phyloP scores from a whole-genome alignment of 2,797 vertebrate genomes.

The Cynopterus sphinx region DNA sequence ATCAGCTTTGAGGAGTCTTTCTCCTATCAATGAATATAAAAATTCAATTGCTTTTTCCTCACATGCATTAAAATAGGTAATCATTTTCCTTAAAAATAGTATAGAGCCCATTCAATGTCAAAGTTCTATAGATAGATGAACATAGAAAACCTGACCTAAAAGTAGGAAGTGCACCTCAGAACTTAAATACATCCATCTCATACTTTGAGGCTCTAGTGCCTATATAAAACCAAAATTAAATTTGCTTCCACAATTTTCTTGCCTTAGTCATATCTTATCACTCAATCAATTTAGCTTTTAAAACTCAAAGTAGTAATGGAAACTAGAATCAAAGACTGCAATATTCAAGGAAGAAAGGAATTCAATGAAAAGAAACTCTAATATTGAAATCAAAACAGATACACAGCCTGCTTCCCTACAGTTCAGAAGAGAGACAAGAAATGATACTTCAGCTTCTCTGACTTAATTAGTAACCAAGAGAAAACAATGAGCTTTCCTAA shows the following conservation, averaged over 20 bases:
- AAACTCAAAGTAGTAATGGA: no score
- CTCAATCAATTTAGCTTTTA: not conserved
- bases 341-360: not conserved
- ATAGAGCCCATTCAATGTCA: not conserved
- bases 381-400: not conserved
- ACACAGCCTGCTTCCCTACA: not conserved
- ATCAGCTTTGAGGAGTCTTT: no score
- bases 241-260: not conserved
- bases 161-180: not conserved
- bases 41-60: not conserved
- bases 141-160: not conserved
- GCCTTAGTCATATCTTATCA: not conserved
- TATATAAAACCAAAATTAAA: not conserved
- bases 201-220: not conserved
- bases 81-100: not conserved
- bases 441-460: no score
- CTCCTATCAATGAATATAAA: not conserved
- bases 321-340: not conserved
- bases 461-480: no score
- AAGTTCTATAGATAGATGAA: not conserved
- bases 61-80: not conserved
- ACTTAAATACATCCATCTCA: no score
- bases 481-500: no score
- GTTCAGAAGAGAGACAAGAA: not conserved
- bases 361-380: not conserved